Evolutionary conservation across 2,888 invertebrate species (phyloP), one percentile per base, ranked within the genome.

Genomic region (Cylloceria caligata): DNA sequence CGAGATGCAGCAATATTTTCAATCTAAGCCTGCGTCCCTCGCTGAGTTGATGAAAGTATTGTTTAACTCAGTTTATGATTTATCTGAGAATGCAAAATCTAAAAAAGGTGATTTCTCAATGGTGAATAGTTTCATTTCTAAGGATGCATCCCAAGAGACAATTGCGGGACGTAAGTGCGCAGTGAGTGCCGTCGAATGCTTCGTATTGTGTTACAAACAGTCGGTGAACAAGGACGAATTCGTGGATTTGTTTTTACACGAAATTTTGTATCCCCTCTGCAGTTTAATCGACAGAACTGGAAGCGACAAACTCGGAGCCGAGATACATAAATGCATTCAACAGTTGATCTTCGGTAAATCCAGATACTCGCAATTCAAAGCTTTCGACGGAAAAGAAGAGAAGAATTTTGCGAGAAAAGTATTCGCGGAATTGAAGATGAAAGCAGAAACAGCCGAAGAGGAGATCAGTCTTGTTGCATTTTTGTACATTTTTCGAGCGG

Each of bases 231-330:
- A 87, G 57, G 84, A 87, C 21, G 84, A 83, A 49, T 52, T 89
- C 3, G 83, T 74, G 6, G 57, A 72, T 13, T 67, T 85, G 45
- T 91, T 92, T 75, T 52, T 90, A 27, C 42, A 73, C 0, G 72
- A 89, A 76, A 81, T 91, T 71, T 83, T 91, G 45, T 88, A 87
- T 84, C 88, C 89, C 11, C 57, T 91, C 13, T 89, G 91, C 62
- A 16, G 47, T 60, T 74, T 88, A 11, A 78, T 87, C 49, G 83
- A 85, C 76, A 65, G 79, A 13, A 87, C 73, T 1, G 60, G 42
- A 16, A 74, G 2, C n/a, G 89, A 88, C 36, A 87, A 80, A 84
- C 62, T 90, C 27, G 82, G 86, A 30, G 79, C 86, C 16, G 86
- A 85, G 60, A 82, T 83, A 16, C 76, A 89, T 49, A 91, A 90